Evolutionary conservation across 2,888 invertebrate species (phyloP).

Genomic region (Acleris cristana): DNA sequence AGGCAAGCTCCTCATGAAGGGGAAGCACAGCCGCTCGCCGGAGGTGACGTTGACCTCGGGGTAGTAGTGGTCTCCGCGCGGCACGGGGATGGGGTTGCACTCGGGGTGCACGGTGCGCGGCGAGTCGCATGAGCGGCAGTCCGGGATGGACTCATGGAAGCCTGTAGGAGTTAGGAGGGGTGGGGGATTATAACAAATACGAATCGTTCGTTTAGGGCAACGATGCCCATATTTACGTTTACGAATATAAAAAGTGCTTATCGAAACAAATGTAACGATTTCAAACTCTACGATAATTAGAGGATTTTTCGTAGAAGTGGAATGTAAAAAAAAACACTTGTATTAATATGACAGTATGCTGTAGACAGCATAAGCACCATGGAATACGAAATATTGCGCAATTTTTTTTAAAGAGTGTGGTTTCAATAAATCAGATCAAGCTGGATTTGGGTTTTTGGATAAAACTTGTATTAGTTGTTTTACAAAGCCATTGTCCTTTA

Average conservation of each 20-base stretch:
- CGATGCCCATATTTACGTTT: too few species aligned
- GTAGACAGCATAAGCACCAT: too few species aligned
- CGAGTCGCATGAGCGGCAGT: conserved; percentile 95
- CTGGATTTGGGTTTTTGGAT: background rate
- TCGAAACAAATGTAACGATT: too few species aligned
- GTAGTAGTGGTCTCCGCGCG: conserved; percentile 94
- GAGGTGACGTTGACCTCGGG: conserved; percentile 93
- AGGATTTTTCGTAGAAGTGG: too few species aligned
- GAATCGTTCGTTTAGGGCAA: too few species aligned
- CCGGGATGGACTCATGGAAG: conserved; percentile 95
- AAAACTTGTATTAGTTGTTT: background rate
- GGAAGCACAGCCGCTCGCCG: conserved; percentile 94
- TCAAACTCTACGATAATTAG: too few species aligned
- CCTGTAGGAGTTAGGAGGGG: conserved; percentile 65
- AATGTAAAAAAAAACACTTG: too few species aligned
- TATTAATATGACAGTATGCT: too few species aligned
- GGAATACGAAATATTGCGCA: too few species aligned
- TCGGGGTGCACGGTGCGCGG: conserved; percentile 94
- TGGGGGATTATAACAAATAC: too few species aligned
- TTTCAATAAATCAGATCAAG: background rate
- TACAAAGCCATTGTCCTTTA: too few species aligned
- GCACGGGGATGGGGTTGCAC: conserved; percentile 96
- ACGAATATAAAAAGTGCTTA: too few species aligned
- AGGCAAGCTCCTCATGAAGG: conserved; percentile 96
- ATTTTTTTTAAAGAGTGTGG: background rate